These are phyloP conservation scores for Tachyglossus aculeatus DNA, from an alignment of 2,797 vertebrate species.

Conservation along the genomic window DNA sequence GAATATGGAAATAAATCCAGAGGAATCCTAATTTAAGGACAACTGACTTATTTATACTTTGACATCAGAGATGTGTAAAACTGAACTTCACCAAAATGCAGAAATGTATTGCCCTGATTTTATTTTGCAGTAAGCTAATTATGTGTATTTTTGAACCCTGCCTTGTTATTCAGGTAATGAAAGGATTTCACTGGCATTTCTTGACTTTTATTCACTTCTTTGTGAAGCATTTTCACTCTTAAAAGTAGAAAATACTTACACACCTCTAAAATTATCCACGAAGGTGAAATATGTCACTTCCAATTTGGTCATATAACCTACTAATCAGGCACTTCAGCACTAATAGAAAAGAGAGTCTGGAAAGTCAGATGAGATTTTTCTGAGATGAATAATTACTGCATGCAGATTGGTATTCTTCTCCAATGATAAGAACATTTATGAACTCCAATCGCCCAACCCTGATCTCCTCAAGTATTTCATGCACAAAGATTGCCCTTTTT, in stretches of 20 bases:
- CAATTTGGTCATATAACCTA: neutral
- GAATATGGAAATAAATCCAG: too few relatives aligned
- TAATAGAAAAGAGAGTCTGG: constrained; percentile 13
- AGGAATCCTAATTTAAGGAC: too few relatives aligned
- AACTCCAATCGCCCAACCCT: neutral
- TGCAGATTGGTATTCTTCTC: neutral
- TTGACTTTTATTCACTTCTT: too few relatives aligned
- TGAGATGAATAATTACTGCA: neutral
- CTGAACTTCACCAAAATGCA: too few relatives aligned
- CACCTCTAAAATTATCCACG: neutral
- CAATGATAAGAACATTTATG: neutral
- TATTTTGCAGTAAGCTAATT: too few relatives aligned
- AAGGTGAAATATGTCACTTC: neutral
- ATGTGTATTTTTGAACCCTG: too few relatives aligned
- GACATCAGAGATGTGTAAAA: too few relatives aligned
- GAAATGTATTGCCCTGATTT: too few relatives aligned
- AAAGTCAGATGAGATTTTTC: constrained; percentile 1
- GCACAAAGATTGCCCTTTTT: neutral
- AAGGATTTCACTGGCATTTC: too few relatives aligned
- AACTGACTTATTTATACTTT: too few relatives aligned
- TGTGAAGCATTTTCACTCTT: too few relatives aligned
- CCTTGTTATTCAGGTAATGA: too few relatives aligned
- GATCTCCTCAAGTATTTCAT: neutral
- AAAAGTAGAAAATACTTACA: neutral
- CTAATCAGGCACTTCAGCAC: neutral